Base-by-base conservation (phyloP, 1,140 invertebrate genomes). In the Pseudobourletiella spinata region DNA sequence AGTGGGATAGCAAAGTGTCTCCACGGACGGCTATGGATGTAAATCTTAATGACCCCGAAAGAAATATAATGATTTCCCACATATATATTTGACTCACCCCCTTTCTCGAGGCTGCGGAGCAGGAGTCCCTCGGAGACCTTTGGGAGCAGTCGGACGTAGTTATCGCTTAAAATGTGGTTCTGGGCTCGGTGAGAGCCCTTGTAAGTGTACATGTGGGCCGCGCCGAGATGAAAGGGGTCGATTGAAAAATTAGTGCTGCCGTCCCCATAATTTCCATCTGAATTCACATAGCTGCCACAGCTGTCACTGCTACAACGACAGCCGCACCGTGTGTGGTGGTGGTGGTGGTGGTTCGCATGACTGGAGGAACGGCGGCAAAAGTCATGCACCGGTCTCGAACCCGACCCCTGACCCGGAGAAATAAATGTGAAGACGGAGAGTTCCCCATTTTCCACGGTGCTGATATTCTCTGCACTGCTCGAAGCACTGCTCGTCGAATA, bases 391-490 rank as follows among this genome's bases (percentile, higher is more conserved):
- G 11, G 8, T 22, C 39, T n/a, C 15, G 18, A 28, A 4, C 26
- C 18, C 46, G 24, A 43, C 1, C 20, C n/a, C 2, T 42, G 30
- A 20, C 22, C 39, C 14, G 57, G 50, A 6, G 51, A 50, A 28
- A 67, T 16, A 29, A 64, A 67, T 2, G 65, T 64, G 39, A 67
- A 50, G 1, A 64, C 43, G 0, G 35, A 48, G 2, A 54, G 57
- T 43, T 67, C 61, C 3, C 65, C 65, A 50, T 64, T 61, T 32
- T 61, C 58, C 11, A 64, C 57, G 3, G 52, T 64, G 39, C 61
- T 67, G 20, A 67, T 67, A 30, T 64, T 64, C 32, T 64, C 58
- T 15, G 57, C 61, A 58, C 65, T 67, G 50, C 62, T 61, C 15
- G 61, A 57, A 15, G 18, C 48, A 30, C 61, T 64, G n/a, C 57